Base-by-base conservation (phyloP, 2,113 vertebrate genomes). In the Ceyx cyanopectus region DNA sequence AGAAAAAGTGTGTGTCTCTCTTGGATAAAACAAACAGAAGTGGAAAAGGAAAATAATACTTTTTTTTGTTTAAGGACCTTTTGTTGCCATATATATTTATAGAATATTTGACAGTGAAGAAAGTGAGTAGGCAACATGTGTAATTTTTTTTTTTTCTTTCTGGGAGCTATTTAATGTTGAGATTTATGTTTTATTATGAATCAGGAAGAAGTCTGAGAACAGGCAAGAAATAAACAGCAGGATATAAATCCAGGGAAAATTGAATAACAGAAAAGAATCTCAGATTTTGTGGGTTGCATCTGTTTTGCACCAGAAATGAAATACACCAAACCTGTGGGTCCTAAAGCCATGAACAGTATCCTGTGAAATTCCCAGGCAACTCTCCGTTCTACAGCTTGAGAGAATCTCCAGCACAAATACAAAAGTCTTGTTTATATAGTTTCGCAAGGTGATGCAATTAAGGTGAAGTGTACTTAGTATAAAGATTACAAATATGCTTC, bases 401-500 rank as follows among this genome's bases (percentile, higher is more conserved):
- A 76, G 90, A 93, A 94, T 95, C 87, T 90, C 74, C 51, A 87
- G 37, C 61, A 37, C 90, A 95, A 95, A 95, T 16, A 95, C 48
- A 82, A 79, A 95, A 87, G 68, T 32, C 85, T 92, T 95, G 89
- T 97, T 95, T 94, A 58, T 91, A 58, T 91, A 91, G 84, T 97
- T 90, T 84, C 26, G 10, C 18, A 67, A 95, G 87, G 76, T 91
- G 87, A 96, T 94, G 91, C 85, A 96, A 96, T 97, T 97, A 95
- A 94, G 85, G 80, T 95, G 92, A 96, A 96, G 94, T 94, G 95
- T 95, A 91, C 95, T 94, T 95, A 83, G 77, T 77, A 29, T 73
- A 93, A 96, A 97, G 89, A 97, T 95, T 96, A 97, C 78, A 91
- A 92, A 95, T 95, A 96, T 14, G 75, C 83, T 67, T 86, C 58